phyloP scores from a whole-genome alignment of 2,888 invertebrate genomes.

The Polymixis lichenea region DNA sequence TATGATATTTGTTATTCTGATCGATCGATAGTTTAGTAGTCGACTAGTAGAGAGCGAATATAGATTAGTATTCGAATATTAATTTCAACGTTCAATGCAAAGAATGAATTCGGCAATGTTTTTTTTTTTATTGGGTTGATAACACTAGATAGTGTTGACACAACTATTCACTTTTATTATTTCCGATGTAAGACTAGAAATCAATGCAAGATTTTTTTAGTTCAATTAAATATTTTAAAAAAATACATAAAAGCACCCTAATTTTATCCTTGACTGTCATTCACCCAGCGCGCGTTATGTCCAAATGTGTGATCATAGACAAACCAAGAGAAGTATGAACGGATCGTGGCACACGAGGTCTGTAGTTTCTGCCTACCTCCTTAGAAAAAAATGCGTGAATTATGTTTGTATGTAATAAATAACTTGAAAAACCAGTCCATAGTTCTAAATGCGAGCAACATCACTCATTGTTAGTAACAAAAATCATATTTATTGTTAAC shows the following conservation, averaged over 20 bases:
- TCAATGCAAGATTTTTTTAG: conserved; percentile 27
- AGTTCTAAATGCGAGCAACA: conserved; percentile 53
- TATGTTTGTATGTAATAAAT: not conserved
- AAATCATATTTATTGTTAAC: conserved; percentile 68
- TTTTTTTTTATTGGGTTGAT: not conserved
- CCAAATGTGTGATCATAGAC: not conserved
- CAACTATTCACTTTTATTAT: not conserved
- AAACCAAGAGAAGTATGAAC: not conserved
- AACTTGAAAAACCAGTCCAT: conserved; percentile 35
- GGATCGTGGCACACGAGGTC: not conserved
- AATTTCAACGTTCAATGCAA: not conserved
- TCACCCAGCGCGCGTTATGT: not conserved
- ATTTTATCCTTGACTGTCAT: too few species aligned
- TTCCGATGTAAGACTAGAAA: conserved; percentile 34
- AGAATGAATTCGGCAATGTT: not conserved
- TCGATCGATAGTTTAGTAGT: not conserved
- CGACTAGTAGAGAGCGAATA: conserved; percentile 34
- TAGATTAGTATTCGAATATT: not conserved
- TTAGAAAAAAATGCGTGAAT: not conserved
- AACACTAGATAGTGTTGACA: too few species aligned
- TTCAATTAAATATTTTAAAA: too few species aligned
- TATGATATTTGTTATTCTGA: not conserved
- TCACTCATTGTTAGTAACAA: conserved; percentile 71
- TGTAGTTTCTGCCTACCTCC: not conserved
- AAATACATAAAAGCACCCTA: not conserved